A percentile compares a stretch with the other conserved stretches of the same genome.
Conservation (phyloP, 2,888 invertebrate species). For the Tetrapedia diversipes region DNA sequence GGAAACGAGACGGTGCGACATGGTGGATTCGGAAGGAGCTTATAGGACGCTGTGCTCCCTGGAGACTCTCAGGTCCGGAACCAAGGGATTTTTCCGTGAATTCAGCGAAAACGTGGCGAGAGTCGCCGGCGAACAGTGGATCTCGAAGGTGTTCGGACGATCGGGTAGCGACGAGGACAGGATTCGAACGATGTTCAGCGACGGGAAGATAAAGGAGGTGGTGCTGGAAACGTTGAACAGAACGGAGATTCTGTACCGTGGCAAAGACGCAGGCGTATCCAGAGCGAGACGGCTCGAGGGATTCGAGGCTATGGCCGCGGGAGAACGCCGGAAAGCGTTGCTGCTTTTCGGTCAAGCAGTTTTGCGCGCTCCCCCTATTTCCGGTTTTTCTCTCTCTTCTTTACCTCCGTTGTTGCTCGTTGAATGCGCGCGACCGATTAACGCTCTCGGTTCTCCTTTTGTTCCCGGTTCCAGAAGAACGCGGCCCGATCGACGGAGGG, state of each 20-base stretch:
- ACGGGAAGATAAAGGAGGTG: constrained; percentile 83
- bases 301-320: constrained; percentile 84
- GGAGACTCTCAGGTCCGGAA: constrained; percentile 89
- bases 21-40: constrained; percentile 70
- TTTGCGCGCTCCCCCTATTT: constrained; percentile 86
- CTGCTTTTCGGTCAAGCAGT: constrained; percentile 89
- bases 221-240: constrained; percentile 86
- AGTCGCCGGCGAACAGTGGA: constrained; percentile 85
- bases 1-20: too few relatives aligned
- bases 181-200: constrained; percentile 84
- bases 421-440: too few relatives aligned
- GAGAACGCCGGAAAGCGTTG: constrained; percentile 85
- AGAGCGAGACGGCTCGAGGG: constrained; percentile 86
- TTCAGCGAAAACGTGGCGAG: constrained; percentile 86
- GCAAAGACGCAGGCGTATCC: constrained; percentile 87
- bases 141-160: constrained; percentile 85
- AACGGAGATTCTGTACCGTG: constrained; percentile 87
- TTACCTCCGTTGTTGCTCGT: too few relatives aligned
- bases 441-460: neutral
- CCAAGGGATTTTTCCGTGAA: constrained; percentile 89
- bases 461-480: constrained; percentile 65
- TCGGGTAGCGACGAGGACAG: constrained; percentile 86
- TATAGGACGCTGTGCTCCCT: constrained; percentile 89
- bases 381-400: neutral
- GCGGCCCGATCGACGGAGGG: constrained; percentile 85